phyloP scores from a whole-genome alignment of 2,797 vertebrate species.

The Falco cherrug region DNA sequence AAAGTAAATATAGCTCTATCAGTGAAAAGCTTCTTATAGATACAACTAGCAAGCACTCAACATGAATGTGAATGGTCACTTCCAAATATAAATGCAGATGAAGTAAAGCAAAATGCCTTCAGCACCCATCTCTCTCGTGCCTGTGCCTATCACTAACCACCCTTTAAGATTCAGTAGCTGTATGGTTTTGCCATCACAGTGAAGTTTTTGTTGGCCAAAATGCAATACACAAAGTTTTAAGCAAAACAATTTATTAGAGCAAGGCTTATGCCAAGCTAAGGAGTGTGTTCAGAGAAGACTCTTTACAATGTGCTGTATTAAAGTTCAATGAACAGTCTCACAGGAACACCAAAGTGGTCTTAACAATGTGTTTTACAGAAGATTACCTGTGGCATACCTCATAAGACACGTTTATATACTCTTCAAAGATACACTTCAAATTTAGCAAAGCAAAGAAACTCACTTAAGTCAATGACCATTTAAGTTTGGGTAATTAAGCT shows the following conservation, averaged over 20 bases:
- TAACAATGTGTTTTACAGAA: not conserved
- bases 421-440: not conserved
- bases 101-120: not conserved
- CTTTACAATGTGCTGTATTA: not conserved
- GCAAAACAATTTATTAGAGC: not conserved
- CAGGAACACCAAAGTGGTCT: not conserved
- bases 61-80: not conserved
- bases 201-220: not conserved
- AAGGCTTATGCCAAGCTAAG: not conserved
- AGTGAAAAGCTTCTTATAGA: not conserved
- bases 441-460: not conserved
- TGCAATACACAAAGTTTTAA: not conserved
- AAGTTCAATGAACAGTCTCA: not conserved
- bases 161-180: not conserved
- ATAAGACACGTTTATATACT: rapidly evolving
- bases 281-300: rapidly evolving
- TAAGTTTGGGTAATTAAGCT: not conserved
- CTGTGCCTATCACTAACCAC: not conserved
- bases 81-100: not conserved
- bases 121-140: not conserved
- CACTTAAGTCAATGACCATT: not conserved
- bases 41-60: not conserved
- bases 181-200: not conserved
- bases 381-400: not conserved
- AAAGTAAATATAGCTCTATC: not conserved